These are phyloP conservation scores for Apeltes quadracus DNA, from an alignment of 2,113 vertebrate genomes.

Conservation along the genomic window DNA sequence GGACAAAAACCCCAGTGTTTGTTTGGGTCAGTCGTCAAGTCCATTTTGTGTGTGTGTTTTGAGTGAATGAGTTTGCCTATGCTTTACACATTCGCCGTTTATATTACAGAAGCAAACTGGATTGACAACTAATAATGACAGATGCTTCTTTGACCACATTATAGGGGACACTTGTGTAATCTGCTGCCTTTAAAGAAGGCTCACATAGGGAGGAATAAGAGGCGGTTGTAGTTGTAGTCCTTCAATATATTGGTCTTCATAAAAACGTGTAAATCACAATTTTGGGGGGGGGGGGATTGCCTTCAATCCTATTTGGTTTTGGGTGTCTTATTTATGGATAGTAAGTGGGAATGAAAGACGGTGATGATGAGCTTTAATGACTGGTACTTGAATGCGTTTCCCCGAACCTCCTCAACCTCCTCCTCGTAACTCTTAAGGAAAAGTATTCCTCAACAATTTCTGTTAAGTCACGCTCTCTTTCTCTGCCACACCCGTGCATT, in stretches of 20 bases:
- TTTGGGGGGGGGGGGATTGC: too few species aligned
- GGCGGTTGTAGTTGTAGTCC: neutral
- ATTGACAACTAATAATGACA: neutral
- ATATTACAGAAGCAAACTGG: constrained; percentile 8
- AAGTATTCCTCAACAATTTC: neutral
- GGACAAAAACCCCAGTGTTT: constrained; percentile 68
- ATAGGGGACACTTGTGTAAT: too few species aligned
- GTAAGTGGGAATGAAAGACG: neutral
- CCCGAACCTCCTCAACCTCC: neutral
- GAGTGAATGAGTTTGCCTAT: constrained; percentile 7
- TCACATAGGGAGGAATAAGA: neutral
- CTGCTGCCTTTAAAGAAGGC: neutral
- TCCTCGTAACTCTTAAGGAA: neutral
- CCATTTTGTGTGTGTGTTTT: constrained; percentile 37
- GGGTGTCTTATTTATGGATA: constrained; percentile 1
- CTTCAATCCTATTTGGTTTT: neutral
- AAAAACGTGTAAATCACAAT: too few species aligned
- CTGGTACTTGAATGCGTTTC: neutral
- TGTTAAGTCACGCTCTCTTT: neutral
- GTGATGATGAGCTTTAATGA: constrained; percentile 3
- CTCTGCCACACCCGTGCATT: neutral
- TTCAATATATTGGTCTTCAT: neutral
- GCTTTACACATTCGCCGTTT: constrained; percentile 8
- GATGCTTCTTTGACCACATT: neutral
- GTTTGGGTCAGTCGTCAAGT: constrained; percentile 38